These are phyloP conservation scores for Ladona fulva DNA, from an alignment of 1,140 invertebrate species.

Conservation along the genomic window DNA sequence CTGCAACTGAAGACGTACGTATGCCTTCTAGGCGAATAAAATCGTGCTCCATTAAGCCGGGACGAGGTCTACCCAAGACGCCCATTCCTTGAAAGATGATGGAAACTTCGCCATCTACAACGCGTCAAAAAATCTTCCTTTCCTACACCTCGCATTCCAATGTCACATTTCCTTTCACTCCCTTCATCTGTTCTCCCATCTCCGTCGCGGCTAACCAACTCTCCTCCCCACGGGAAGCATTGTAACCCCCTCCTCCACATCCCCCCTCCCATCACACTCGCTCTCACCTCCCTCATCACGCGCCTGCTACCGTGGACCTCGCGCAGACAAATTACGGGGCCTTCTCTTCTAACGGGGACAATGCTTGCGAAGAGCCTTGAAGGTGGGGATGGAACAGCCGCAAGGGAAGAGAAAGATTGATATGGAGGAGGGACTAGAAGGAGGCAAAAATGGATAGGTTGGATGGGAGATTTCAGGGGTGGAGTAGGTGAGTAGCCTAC, in stretches of 20 bases:
- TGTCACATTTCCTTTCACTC: constrained; percentile 9
- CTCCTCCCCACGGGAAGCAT: not conserved
- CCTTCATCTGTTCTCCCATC: not conserved
- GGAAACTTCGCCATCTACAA: not conserved
- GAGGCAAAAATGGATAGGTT: not conserved
- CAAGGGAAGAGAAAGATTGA: not conserved
- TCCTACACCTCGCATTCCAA: not conserved
- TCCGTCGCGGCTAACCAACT: not conserved
- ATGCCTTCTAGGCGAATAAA: too few relatives aligned
- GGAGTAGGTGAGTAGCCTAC: not conserved
- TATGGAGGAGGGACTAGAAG: not conserved
- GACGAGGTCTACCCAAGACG: too few relatives aligned
- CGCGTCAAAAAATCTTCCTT: not conserved
- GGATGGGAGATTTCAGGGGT: constrained; percentile 1
- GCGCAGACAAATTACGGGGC: constrained; percentile 7
- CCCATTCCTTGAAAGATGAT: too few relatives aligned
- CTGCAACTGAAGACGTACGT: too few relatives aligned
- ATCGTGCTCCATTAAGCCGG: too few relatives aligned
- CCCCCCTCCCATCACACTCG: not conserved
- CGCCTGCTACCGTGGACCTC: constrained; percentile 4
- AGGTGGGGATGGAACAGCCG: not conserved
- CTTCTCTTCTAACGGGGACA: not conserved
- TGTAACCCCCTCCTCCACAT: not conserved
- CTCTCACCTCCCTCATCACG: not conserved
- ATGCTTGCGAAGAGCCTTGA: not conserved